phyloP scores from a whole-genome alignment of 2,113 vertebrate genomes.

The Engystomops pustulosus region DNA sequence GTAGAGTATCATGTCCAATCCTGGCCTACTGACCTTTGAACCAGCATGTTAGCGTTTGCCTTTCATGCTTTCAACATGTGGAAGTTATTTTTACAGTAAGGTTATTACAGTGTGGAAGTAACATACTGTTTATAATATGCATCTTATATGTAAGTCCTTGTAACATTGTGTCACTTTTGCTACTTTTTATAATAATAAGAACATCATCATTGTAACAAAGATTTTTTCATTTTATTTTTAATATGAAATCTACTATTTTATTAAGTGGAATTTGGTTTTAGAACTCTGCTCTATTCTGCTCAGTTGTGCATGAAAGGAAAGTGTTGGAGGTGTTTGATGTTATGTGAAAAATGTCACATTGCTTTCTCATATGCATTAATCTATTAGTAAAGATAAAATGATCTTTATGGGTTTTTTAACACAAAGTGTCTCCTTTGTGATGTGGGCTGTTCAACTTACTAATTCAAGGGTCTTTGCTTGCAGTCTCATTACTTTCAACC shows the following conservation, averaged over 20 bases:
- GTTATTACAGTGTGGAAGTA: background rate
- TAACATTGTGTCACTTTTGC: background rate
- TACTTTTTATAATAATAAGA: background rate
- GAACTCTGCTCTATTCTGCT: constrained; percentile 74
- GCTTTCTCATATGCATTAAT: constrained; percentile 76
- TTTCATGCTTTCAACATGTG: background rate
- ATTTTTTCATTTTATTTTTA: constrained; percentile 58
- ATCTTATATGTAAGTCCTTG: background rate
- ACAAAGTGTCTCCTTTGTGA: constrained; percentile 72
- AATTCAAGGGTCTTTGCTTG: constrained; percentile 69
- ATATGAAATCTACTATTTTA: constrained; percentile 71
- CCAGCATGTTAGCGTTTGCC: background rate
- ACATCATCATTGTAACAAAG: background rate
- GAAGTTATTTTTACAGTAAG: background rate
- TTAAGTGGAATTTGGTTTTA: constrained; percentile 74
- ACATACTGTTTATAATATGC: background rate
- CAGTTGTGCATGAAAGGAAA: constrained; percentile 79
- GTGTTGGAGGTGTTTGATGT: constrained; percentile 70
- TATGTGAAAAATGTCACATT: constrained; percentile 75
- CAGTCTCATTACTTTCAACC: constrained; percentile 69
- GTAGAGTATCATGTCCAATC: no score
- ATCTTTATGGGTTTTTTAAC: constrained; percentile 74
- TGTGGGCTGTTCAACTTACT: constrained; percentile 69
- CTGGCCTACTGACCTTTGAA: no score
- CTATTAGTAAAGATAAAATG: constrained; percentile 80